Conservation (phyloP, 2,113 vertebrate genomes). For the Aythya baeri region DNA sequence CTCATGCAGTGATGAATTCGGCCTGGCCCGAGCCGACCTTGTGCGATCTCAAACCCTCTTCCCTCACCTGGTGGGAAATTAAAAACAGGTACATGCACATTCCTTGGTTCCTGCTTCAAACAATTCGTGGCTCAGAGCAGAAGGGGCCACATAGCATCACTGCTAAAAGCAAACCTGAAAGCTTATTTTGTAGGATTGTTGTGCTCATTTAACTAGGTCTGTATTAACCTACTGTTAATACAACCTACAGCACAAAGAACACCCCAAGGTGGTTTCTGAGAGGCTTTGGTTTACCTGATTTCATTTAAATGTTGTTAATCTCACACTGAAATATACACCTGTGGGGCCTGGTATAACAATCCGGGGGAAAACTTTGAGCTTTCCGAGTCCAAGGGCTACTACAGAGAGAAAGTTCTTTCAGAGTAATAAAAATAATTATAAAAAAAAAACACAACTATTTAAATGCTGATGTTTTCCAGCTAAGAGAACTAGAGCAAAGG, state of each 20-base stretch:
- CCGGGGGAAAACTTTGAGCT: not conserved
- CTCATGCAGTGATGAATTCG: conserved; percentile 95
- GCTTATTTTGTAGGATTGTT: not conserved
- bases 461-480: not conserved
- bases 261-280: not conserved
- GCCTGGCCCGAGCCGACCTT: conserved; percentile 89
- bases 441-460: not conserved
- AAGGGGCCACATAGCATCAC: not conserved
- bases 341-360: not conserved
- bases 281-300: not conserved
- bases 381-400: not conserved
- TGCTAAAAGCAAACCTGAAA: not conserved
- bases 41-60: conserved; percentile 91
- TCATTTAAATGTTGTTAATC: not conserved
- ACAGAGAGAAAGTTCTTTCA: not conserved
- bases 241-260: not conserved
- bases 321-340: not conserved
- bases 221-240: not conserved
- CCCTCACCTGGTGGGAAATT: conserved; percentile 84
- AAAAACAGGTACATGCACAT: not conserved
- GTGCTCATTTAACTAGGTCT: not conserved
- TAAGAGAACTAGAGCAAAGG: not conserved
- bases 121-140: not conserved
- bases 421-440: not conserved
- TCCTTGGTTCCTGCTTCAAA: not conserved